phyloP scores from a whole-genome alignment of 2,888 invertebrate genomes.

The Brachylomia viminalis region DNA sequence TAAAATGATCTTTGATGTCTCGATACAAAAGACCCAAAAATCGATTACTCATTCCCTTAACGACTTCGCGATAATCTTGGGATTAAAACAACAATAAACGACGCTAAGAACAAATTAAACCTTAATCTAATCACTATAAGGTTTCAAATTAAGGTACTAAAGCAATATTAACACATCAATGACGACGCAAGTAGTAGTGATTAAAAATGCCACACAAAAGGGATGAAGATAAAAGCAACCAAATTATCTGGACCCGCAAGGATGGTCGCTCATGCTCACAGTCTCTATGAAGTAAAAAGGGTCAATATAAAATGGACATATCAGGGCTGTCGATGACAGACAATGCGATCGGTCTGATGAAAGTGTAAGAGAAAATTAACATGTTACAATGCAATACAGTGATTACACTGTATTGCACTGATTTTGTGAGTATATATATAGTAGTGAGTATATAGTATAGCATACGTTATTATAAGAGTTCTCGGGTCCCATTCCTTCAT shows the following conservation, averaged over 20 bases:
- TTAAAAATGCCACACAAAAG: slow-evolving; percentile 77
- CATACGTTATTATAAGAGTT: slow-evolving; percentile 3
- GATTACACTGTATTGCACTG: no score
- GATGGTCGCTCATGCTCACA: slow-evolving; percentile 21
- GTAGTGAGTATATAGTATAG: no score
- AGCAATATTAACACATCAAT: slow-evolving; percentile 67
- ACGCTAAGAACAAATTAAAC: slow-evolving; percentile 32
- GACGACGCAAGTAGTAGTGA: slow-evolving; percentile 74
- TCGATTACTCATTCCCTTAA: slow-evolving; percentile 75
- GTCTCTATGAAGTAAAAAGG: neutral
- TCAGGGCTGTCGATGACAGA: slow-evolving; percentile 55
- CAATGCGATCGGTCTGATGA: slow-evolving; percentile 66
- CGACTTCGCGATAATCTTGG: slow-evolving; percentile 64
- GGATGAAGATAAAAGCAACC: slow-evolving; percentile 57
- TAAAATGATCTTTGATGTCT: slow-evolving; percentile 69
- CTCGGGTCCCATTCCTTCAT: neutral
- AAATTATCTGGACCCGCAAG: slow-evolving; percentile 60
- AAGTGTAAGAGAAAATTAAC: slow-evolving; percentile 68
- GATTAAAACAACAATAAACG: slow-evolving; percentile 56
- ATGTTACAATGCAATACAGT: slow-evolving; percentile 44
- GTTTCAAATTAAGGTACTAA: slow-evolving; percentile 26
- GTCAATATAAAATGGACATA: slow-evolving; percentile 29
- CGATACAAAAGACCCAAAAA: slow-evolving; percentile 66
- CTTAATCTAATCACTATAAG: slow-evolving; percentile 8
- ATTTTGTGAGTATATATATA: no score